phyloP scores from a whole-genome alignment of 2,113 vertebrate species.

The Strix uralensis region DNA sequence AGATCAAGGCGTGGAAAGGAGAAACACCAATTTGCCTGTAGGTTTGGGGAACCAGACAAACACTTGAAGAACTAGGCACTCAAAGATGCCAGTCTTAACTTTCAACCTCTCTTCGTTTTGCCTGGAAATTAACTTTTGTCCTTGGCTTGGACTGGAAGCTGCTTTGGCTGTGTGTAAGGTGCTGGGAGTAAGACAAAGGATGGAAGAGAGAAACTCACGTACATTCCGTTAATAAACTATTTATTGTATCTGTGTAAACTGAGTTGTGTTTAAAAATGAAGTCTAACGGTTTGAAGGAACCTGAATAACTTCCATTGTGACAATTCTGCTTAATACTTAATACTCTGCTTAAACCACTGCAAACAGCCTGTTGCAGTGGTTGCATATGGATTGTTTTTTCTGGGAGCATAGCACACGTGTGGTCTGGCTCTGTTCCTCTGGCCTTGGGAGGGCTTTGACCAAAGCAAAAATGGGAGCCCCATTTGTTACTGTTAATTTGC shows the following conservation, averaged over 20 bases:
- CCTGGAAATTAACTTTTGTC: not conserved
- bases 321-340: not conserved
- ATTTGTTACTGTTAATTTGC: not conserved
- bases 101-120: not conserved
- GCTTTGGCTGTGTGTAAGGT: not conserved
- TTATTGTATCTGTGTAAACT: slow-evolving; percentile 7
- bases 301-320: not conserved
- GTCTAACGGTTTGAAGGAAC: not conserved
- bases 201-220: not conserved
- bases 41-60: not conserved
- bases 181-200: not conserved
- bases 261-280: not conserved
- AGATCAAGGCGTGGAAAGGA: not conserved
- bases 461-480: not conserved
- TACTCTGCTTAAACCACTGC: not conserved
- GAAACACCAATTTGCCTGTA: not conserved
- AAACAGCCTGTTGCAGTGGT: not conserved
- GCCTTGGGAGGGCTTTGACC: not conserved
- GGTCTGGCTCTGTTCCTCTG: not conserved
- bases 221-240: slow-evolving; percentile 69
- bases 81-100: not conserved
- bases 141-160: not conserved
- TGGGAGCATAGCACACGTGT: not conserved
- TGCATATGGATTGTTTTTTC: not conserved
- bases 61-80: not conserved